Percentiles rank a stretch among this genome's conserved stretches.
Conservation (phyloP, 2,888 invertebrate genomes). For the Caenorhabditis panamensis region DNA sequence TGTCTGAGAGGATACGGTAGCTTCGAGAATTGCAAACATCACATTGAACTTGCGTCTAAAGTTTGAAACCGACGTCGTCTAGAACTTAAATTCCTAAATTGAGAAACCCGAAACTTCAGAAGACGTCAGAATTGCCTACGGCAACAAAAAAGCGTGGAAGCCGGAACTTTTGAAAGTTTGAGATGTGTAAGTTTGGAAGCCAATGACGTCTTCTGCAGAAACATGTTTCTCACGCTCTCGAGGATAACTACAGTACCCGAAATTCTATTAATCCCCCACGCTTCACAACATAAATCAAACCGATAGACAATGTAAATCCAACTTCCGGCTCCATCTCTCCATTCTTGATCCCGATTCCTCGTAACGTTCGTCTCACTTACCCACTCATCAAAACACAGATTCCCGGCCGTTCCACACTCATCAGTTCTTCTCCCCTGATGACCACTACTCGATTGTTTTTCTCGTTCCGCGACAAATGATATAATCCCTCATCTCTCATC, state of each 20-base stretch:
- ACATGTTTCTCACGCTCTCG: too few species aligned
- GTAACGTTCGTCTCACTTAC: not conserved
- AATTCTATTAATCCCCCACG: not conserved
- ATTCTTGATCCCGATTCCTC: not conserved
- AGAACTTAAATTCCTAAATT: too few species aligned
- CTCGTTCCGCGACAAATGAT: slow-evolving; percentile 8
- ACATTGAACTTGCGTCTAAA: too few species aligned
- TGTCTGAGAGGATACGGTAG: too few species aligned
- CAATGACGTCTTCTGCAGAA: not conserved
- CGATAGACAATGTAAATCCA: not conserved
- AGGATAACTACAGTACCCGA: not conserved
- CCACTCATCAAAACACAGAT: slow-evolving; percentile 5
- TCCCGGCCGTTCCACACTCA: not conserved
- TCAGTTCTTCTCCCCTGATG: not conserved
- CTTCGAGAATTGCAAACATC: too few species aligned
- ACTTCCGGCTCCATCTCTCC: not conserved
- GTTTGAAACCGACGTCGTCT: too few species aligned
- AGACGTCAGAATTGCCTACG: not conserved
- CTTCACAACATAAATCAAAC: not conserved
- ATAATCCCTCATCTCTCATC: slow-evolving; percentile 13
- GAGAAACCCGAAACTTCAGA: not conserved
- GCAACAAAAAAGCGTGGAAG: not conserved
- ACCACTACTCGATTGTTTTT: slow-evolving; percentile 13
- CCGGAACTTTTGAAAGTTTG: not conserved
- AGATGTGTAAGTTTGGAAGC: too few species aligned